Conservation (phyloP, 1,140 invertebrate genomes). For the fruit fly (Drosophila melanogaster) region DNA sequence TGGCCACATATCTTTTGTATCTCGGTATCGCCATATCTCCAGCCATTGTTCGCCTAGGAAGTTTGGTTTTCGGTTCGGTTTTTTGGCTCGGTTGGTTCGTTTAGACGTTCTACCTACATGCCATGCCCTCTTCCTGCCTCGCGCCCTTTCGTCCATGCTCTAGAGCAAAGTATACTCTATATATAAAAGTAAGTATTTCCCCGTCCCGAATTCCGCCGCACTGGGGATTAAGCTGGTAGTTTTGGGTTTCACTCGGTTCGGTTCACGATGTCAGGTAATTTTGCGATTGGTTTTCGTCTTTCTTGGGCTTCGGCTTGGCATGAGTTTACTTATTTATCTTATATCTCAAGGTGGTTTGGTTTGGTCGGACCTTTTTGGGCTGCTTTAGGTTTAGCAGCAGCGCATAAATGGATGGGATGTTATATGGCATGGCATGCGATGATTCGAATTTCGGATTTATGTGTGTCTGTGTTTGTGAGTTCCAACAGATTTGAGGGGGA, state of each 20-base stretch:
- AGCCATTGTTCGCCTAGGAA: conserved; percentile 51
- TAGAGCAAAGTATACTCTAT: conserved; percentile 1
- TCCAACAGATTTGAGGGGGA: conserved; percentile 38
- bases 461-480: conserved; percentile 15
- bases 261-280: conserved; percentile 57
- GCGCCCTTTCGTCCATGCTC: conserved; percentile 4
- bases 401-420: conserved; percentile 46
- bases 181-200: conserved; percentile 21
- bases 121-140: not conserved
- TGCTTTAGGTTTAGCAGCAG: conserved; percentile 15
- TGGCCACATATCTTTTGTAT: conserved; percentile 62
- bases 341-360: conserved; percentile 67
- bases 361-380: conserved; percentile 44
- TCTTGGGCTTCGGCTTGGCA: conserved; percentile 29
- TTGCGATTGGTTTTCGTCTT: conserved; percentile 65
- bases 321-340: conserved; percentile 54
- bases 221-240: conserved; percentile 51
- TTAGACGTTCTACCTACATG: conserved; percentile 43
- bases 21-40: conserved; percentile 53
- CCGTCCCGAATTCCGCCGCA: conserved; percentile 7
- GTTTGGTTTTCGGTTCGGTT: conserved; percentile 44
- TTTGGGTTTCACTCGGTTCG: conserved; percentile 60
- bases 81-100: conserved; percentile 37
- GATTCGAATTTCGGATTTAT: conserved; percentile 8
- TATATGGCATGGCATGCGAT: conserved; percentile 38